These are phyloP conservation scores for Eretmocerus hayati DNA, from an alignment of 2,888 invertebrate genomes.

Conservation along the genomic window DNA sequence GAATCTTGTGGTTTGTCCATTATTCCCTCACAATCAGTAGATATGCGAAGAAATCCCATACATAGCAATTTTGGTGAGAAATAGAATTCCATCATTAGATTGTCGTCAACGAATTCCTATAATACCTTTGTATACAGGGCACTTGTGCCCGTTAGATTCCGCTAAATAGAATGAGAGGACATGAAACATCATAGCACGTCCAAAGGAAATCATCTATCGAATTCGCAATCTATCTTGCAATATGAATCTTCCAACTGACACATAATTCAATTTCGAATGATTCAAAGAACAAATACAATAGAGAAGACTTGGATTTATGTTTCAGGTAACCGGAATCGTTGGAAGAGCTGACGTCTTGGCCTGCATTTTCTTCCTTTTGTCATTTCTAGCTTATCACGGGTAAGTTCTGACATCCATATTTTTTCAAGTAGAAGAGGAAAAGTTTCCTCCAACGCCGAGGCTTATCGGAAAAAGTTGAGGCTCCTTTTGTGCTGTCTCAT, in stretches of 20 bases:
- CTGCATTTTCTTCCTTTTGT: constrained; percentile 73
- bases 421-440: neutral
- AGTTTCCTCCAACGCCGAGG: neutral
- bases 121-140: too few relatives aligned
- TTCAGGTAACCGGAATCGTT: constrained; percentile 79
- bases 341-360: constrained; percentile 83
- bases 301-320: constrained; percentile 18
- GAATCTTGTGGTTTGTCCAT: too few relatives aligned
- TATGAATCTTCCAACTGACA: neutral
- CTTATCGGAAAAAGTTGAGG: constrained; percentile 2
- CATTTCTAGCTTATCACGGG: constrained; percentile 75
- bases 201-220: too few relatives aligned
- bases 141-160: too few relatives aligned
- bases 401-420: constrained; percentile 47
- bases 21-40: too few relatives aligned
- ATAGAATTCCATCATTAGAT: too few relatives aligned
- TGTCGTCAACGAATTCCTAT: too few relatives aligned
- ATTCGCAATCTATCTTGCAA: too few relatives aligned
- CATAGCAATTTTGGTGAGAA: too few relatives aligned
- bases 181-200: too few relatives aligned
- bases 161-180: too few relatives aligned
- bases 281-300: neutral
- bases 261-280: neutral
- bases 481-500: neutral
- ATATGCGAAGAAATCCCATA: too few relatives aligned